phyloP scores from a whole-genome alignment of 2,797 vertebrate species.

The Periparus ater region DNA sequence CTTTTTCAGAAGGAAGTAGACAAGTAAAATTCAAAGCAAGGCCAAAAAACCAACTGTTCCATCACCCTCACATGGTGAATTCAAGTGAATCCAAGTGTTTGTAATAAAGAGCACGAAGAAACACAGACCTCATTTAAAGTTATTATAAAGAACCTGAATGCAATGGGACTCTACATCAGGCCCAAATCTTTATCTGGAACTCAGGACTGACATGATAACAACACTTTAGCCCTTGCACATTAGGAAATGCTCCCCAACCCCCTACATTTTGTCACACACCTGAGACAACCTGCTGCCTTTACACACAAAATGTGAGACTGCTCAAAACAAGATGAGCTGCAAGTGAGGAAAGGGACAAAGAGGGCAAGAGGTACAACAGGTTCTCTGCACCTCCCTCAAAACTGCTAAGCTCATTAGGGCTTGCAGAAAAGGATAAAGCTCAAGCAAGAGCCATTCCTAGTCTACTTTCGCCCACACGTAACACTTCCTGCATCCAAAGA shows the following conservation, averaged over 20 bases:
- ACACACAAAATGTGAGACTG: fast-evolving
- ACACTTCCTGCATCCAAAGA: neutral
- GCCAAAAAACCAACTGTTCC: neutral
- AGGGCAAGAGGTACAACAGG: neutral
- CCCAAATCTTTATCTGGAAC: neutral
- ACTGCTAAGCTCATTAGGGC: conserved; percentile 33
- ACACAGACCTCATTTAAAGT: neutral
- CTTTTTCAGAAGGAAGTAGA: neutral
- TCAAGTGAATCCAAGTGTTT: neutral
- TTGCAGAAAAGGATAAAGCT: conserved; percentile 35
- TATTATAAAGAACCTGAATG: neutral
- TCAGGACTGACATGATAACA: fast-evolving
- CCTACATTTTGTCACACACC: neutral
- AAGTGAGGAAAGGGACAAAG: neutral
- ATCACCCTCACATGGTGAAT: neutral
- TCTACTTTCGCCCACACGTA: neutral
- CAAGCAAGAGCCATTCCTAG: conserved; percentile 29
- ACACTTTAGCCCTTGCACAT: neutral
- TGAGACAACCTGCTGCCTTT: neutral
- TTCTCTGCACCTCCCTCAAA: neutral
- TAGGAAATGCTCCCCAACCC: neutral
- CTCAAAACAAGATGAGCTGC: neutral
- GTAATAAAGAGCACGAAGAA: neutral
- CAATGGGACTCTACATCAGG: neutral
- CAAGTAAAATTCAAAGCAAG: neutral